Conservation (phyloP, 2,797 vertebrate species). For the Meda fulgida region DNA sequence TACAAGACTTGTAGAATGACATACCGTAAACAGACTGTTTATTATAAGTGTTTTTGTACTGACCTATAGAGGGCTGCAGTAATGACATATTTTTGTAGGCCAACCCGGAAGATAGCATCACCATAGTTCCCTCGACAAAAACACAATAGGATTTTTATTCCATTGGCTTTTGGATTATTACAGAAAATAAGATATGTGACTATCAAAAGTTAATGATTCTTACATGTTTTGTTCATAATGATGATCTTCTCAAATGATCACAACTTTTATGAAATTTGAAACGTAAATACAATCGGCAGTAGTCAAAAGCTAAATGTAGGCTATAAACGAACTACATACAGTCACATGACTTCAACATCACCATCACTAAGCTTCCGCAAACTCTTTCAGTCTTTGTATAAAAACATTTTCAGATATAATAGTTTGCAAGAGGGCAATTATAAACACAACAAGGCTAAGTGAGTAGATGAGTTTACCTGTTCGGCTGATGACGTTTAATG, state of each 20-base stretch:
- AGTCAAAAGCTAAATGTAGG: background rate
- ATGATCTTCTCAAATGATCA: too few relatives aligned
- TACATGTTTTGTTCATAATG: background rate
- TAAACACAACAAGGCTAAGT: background rate
- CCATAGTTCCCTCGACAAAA: background rate
- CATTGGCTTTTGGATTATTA: background rate
- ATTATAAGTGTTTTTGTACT: constrained; percentile 1
- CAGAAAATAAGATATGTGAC: background rate
- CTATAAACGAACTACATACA: background rate
- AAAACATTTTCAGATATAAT: background rate
- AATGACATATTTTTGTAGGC: background rate
- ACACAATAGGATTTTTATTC: background rate
- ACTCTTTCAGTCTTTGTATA: background rate
- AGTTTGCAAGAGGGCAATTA: background rate
- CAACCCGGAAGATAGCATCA: background rate
- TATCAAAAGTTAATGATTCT: background rate
- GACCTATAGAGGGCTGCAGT: background rate
- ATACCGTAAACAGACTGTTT: background rate
- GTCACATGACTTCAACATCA: too few relatives aligned
- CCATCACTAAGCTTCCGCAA: too few relatives aligned
- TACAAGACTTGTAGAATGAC: background rate
- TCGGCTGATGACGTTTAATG: background rate
- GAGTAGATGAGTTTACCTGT: background rate
- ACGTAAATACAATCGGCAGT: background rate
- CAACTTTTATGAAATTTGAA: too few relatives aligned